Evolutionary conservation across 2,113 vertebrate species (phyloP).

Genomic region (Tetraodon nigroviridis): DNA sequence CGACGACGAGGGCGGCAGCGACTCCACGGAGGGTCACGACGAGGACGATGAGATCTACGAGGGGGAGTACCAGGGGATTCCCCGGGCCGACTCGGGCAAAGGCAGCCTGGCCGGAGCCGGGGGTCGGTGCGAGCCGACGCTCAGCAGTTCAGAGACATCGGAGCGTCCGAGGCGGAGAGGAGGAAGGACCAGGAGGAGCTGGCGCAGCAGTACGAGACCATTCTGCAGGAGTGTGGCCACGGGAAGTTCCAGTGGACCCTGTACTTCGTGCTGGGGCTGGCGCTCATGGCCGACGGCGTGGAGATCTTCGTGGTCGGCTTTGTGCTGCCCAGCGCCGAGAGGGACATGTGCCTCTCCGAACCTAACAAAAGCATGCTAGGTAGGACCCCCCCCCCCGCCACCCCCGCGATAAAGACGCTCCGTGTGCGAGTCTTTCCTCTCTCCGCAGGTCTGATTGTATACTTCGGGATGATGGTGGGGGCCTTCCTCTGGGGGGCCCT

Average conservation of each 20-base stretch:
- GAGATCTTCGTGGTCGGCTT: slow-evolving; percentile 98
- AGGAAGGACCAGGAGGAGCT: slow-evolving; percentile 89
- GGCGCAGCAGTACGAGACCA: slow-evolving; percentile 93
- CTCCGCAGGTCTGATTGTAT: slow-evolving; percentile 85
- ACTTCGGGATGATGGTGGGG: slow-evolving; percentile 97
- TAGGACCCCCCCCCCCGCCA: slow-evolving; percentile 64
- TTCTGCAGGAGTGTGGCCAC: slow-evolving; percentile 93
- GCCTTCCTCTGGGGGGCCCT: slow-evolving; percentile 95
- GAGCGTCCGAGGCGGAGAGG: slow-evolving; percentile 72
- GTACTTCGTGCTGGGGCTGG: slow-evolving; percentile 93
- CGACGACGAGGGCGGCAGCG: slow-evolving; percentile 82
- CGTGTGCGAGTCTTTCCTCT: not conserved
- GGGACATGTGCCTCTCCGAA: slow-evolving; percentile 97
- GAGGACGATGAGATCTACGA: slow-evolving; percentile 98
- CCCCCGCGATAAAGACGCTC: not conserved
- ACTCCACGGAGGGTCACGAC: slow-evolving; percentile 93
- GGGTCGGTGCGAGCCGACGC: slow-evolving; percentile 54
- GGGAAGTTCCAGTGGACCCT: slow-evolving; percentile 97
- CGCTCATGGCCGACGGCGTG: slow-evolving; percentile 94
- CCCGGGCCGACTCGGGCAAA: slow-evolving; percentile 83
- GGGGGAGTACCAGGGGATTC: slow-evolving; percentile 96
- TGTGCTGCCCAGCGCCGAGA: slow-evolving; percentile 94
- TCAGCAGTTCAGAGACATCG: slow-evolving; percentile 71
- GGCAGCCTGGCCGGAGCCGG: slow-evolving; percentile 66
- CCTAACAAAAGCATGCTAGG: slow-evolving; percentile 98